phyloP scores from a whole-genome alignment of 2,113 vertebrate genomes.

The Tenebrosternarchus preto region DNA sequence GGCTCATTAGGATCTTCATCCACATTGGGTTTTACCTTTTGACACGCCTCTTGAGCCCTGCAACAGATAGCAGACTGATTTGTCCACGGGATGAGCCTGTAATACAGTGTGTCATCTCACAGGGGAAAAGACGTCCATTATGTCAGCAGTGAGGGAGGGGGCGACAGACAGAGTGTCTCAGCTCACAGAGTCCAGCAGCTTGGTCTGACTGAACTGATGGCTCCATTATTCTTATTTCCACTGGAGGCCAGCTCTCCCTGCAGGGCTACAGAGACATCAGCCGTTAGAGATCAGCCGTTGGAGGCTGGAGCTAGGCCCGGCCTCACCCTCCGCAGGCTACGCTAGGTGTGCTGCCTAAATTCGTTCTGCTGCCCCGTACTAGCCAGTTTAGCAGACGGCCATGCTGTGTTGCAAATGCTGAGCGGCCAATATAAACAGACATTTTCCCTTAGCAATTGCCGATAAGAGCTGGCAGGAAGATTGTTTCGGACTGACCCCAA shows the following conservation, averaged over 20 bases:
- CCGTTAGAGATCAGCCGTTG: neutral
- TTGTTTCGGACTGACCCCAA: slow-evolving; percentile 55
- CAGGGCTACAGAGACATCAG: slow-evolving; percentile 5
- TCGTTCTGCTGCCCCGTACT: neutral
- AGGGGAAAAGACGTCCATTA: slow-evolving; percentile 47
- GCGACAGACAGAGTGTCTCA: slow-evolving; percentile 42
- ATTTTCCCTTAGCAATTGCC: slow-evolving; percentile 19
- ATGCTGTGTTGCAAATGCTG: slow-evolving; percentile 4
- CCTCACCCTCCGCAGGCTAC: slow-evolving; percentile 2
- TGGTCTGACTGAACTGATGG: slow-evolving; percentile 45
- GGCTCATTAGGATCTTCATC: slow-evolving; percentile 36
- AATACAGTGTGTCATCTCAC: slow-evolving; percentile 47
- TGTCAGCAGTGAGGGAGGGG: slow-evolving; percentile 40
- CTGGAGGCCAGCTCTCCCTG: slow-evolving; percentile 8
- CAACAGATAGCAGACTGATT: slow-evolving; percentile 41
- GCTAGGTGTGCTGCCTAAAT: neutral
- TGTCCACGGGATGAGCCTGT: slow-evolving; percentile 48
- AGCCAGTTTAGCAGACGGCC: slow-evolving; percentile 1
- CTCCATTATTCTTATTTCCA: slow-evolving; percentile 50
- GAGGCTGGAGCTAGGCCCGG: neutral
- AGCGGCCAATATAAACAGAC: slow-evolving; percentile 37
- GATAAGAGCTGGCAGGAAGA: slow-evolving; percentile 38
- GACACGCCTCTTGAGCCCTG: slow-evolving; percentile 29
- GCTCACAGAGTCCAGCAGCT: slow-evolving; percentile 42
- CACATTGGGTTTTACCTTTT: slow-evolving; percentile 43